These are phyloP conservation scores for Oncorhynchus gorbuscha DNA, from an alignment of 2,113 vertebrate genomes.

Conservation along the genomic window DNA sequence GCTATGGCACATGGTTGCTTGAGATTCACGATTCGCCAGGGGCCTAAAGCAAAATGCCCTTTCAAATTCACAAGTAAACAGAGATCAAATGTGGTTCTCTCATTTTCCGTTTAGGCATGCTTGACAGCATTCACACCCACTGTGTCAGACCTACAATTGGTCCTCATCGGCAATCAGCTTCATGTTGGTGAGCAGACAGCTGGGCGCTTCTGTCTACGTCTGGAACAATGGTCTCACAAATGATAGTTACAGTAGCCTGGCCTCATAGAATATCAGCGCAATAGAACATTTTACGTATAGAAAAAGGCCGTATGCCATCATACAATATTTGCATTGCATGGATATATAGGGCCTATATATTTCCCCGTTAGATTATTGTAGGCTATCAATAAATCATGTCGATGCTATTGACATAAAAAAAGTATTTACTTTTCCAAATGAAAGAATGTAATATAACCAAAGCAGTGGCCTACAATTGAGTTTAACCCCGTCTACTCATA, in stretches of 20 bases:
- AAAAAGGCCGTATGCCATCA: too few species aligned
- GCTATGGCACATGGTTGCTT: background rate
- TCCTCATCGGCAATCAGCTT: conserved; percentile 23
- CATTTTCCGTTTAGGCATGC: conserved; percentile 48
- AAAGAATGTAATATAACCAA: too few species aligned
- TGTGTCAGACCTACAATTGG: conserved; percentile 36
- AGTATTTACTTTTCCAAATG: too few species aligned
- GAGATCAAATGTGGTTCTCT: conserved; percentile 62
- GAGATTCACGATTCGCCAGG: conserved; percentile 13
- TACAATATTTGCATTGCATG: too few species aligned
- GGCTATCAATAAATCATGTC: too few species aligned
- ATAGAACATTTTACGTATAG: too few species aligned
- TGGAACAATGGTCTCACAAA: conserved; percentile 13
- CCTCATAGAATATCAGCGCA: too few species aligned
- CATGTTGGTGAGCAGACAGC: conserved; percentile 36
- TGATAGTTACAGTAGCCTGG: background rate
- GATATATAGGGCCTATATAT: too few species aligned
- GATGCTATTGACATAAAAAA: too few species aligned
- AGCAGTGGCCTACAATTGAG: too few species aligned
- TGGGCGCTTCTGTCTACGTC: conserved; percentile 26
- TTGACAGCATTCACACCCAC: conserved; percentile 31
- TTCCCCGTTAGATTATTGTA: too few species aligned
- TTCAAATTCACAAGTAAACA: conserved; percentile 39
- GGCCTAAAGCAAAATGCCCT: conserved; percentile 16
- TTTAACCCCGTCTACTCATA: background rate